phyloP scores from a whole-genome alignment of 2,888 invertebrate genomes.

The Dryadula phaetusa region DNA sequence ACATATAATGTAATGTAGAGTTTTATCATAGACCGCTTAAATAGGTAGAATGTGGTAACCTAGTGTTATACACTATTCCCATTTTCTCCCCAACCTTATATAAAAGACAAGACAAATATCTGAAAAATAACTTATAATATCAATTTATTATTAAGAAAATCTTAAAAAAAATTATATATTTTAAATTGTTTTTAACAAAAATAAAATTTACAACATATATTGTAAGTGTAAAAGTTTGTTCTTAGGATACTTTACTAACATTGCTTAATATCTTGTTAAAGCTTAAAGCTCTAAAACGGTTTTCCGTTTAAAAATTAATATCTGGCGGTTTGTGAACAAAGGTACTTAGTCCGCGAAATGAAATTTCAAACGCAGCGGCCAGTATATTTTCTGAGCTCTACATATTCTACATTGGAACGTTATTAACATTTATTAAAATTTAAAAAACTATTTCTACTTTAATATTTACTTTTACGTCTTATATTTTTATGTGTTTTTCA shows the following conservation, averaged over 20 bases:
- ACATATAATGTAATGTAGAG: too few species aligned
- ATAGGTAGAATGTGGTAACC: too few species aligned
- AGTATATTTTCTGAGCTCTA: constrained; percentile 30
- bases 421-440: constrained; percentile 35
- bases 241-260: constrained; percentile 3
- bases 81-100: too few species aligned
- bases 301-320: constrained; percentile 29
- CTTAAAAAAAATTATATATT: too few species aligned
- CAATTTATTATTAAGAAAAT: too few species aligned
- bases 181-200: too few species aligned
- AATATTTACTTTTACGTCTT: too few species aligned
- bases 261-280: constrained; percentile 7
- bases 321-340: constrained; percentile 14
- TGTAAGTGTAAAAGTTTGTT: not conserved
- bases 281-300: not conserved
- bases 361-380: constrained; percentile 35
- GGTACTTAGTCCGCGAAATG: constrained; percentile 31
- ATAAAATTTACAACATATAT: not conserved
- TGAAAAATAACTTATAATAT: too few species aligned
- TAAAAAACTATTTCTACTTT: not conserved
- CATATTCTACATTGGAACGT: constrained; percentile 32
- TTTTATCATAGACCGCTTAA: too few species aligned
- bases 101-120: too few species aligned
- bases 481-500: too few species aligned
- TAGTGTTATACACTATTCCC: too few species aligned